Evolutionary conservation across 2,888 invertebrate species (phyloP).

Genomic region (Pterostichus madidus): DNA sequence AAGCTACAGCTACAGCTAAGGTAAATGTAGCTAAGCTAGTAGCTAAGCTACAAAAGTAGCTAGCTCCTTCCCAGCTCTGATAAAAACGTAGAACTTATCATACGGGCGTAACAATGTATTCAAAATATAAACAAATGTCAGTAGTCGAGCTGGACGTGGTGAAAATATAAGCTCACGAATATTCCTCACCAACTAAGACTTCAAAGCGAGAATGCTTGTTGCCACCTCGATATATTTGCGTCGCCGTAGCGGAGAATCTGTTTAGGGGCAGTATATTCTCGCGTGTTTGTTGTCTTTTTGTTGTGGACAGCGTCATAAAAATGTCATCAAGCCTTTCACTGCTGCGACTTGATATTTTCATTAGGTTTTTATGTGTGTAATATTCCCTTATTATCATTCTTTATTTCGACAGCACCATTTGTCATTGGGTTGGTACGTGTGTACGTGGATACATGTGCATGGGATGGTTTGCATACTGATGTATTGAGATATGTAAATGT

Average conservation of each 20-base stretch:
- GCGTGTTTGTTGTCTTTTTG: slow-evolving; percentile 38
- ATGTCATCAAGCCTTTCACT: slow-evolving; percentile 41
- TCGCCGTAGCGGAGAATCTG: slow-evolving; percentile 45
- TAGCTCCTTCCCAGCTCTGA: no score
- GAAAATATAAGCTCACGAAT: not conserved
- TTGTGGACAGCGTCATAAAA: slow-evolving; percentile 57
- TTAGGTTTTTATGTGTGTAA: slow-evolving; percentile 57
- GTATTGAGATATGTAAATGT: slow-evolving; percentile 18
- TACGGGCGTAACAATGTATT: no score
- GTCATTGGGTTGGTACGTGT: slow-evolving; percentile 29
- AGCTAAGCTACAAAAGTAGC: no score
- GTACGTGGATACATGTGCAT: not conserved
- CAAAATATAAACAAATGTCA: no score
- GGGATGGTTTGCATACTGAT: slow-evolving; percentile 45
- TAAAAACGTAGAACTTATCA: no score
- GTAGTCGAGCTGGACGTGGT: no score
- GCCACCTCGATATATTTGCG: slow-evolving; percentile 52
- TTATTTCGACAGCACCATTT: slow-evolving; percentile 58
- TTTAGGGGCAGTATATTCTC: slow-evolving; percentile 48
- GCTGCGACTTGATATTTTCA: slow-evolving; percentile 57
- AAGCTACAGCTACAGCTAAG: no score
- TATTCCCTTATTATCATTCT: slow-evolving; percentile 62
- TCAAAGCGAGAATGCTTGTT: slow-evolving; percentile 39
- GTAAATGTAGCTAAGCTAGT: no score
- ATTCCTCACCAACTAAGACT: slow-evolving; percentile 16